Base-by-base conservation (phyloP, 92 coral and sea anemone species). In the Ricordea florida region DNA sequence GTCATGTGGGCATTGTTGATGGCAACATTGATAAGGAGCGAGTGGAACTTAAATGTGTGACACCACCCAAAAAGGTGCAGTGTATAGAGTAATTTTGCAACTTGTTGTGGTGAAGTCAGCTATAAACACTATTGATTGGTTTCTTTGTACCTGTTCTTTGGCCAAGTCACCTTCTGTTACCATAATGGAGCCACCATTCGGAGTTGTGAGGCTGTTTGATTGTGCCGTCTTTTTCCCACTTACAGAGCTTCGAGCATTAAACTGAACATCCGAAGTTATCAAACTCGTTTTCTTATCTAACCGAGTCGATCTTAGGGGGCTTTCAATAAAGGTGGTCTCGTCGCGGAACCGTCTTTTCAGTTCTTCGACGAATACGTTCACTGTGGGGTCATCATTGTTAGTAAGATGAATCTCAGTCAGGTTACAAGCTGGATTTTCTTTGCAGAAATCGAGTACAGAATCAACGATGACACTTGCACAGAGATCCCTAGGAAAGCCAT, bases 361-460 rank as follows among this genome's bases (percentile, higher is more conserved):
- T 70, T 87, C 85, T 7, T 57, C 65, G 10, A 35, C 55, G 16
- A 91, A 83, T 0, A 44, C 74, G 36, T 66, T 24, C 10, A 80
- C 88, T 6, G 85, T 83, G 16, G 41, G 1, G 32, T 76, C 57
- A 37, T 87, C 86, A 27, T 16, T 78, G 38, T 90, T 76, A 29
- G 74, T 81, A 41, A 90, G 82, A 46, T 78, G 96, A 52, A 90
- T 74, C 35, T 90, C 92, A 37, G 74, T 50, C 23, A 90, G 37
- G 20, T 11, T 6, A 14, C 76, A 69, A 16, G 18, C 3, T 14
- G 45, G 62, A 25, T 77, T 85, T 13, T 66, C 11, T 25, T 28
- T 18, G 23, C 82, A 81, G 30, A 79, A 89, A 6, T 68, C 64
- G 30, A 65, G 38, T 0, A 78, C 90, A 2, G 87, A 74, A 42